Evolutionary conservation across 2,113 vertebrate genomes (phyloP), one percentile per base, ranked within the genome.

Genomic region (Mirza zaza): DNA sequence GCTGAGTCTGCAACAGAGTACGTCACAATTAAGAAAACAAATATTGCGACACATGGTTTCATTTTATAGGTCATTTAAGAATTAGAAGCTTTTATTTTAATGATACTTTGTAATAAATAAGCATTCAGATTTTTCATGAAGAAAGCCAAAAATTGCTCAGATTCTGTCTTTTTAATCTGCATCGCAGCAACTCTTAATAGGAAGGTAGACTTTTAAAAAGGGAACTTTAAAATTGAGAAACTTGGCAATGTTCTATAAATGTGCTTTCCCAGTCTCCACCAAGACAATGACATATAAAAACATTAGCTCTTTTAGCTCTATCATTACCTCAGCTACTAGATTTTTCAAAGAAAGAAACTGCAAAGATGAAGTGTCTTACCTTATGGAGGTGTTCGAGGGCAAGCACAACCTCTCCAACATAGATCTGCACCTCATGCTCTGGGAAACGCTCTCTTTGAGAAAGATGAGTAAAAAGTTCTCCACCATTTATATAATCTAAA

Each of bases 381-480:
- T 99, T 99, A 98, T 99, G 99, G 52, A 99, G 99, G 96, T 99
- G 99, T 91, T 99, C 99, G 21, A 99, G 98, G 32, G 99, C 99
- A 94, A 99, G 98, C 91, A 99, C 99, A 0, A 99, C 99, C 98
- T 99, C 99, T 67, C 99, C 99, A 29, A 99, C 99, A 97, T 99
- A 99, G 98, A 99, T 98, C 55, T 99, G 99, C 39, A 99, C 99
- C 96, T 99, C 99, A 50, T 98, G 98, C 98, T 99, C 99, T 98
- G 99, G 99, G 98, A 99, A 99, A 94, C 98, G 99, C 90, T 99
- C 99, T 98, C 99, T 99, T 98, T 99, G 99, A 96, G 99, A 99
- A 98, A 99, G 99, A 97, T 99, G 99, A 93, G 99, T 99, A 98
- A 99, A 99, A 96, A 99, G 99, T 98, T 99, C 99, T 81, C 99